Conservation (phyloP, 2,113 vertebrate species). For the Poeciliopsis occidentalis region DNA sequence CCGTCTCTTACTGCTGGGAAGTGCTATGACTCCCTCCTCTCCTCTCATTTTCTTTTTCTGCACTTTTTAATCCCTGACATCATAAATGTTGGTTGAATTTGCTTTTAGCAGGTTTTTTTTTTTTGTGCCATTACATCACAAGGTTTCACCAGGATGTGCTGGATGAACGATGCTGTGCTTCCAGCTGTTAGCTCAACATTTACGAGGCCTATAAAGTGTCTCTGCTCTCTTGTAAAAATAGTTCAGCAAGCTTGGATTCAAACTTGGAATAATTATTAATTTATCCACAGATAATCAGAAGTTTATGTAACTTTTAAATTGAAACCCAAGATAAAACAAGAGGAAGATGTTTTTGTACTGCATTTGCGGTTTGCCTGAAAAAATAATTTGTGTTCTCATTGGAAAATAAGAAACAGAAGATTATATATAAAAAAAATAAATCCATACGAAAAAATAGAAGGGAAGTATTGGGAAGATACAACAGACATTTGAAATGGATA, state of each 20-base stretch:
- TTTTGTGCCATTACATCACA: neutral
- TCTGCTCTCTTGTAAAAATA: neutral
- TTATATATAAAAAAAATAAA: too few relatives aligned
- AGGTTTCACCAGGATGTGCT: neutral
- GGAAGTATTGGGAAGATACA: too few relatives aligned
- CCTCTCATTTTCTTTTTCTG: neutral
- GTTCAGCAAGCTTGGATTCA: neutral
- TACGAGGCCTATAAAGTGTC: neutral
- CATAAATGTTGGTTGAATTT: neutral
- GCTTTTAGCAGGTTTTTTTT: constrained; percentile 1
- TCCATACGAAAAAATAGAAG: too few relatives aligned
- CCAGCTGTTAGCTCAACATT: neutral
- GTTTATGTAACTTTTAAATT: too few relatives aligned
- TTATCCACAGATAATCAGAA: neutral
- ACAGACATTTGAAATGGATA: too few relatives aligned
- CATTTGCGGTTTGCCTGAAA: too few relatives aligned
- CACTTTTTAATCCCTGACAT: neutral
- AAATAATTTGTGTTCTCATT: too few relatives aligned
- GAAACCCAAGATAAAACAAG: too few relatives aligned
- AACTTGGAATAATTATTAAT: neutral
- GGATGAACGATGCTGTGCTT: neutral
- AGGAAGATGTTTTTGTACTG: neutral
- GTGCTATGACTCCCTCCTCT: constrained; percentile 50
- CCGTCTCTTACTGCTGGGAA: constrained; percentile 39
- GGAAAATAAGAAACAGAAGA: too few relatives aligned